Conservation (phyloP, 2,888 invertebrate genomes). For the Lissocephala sabroskyi region DNA sequence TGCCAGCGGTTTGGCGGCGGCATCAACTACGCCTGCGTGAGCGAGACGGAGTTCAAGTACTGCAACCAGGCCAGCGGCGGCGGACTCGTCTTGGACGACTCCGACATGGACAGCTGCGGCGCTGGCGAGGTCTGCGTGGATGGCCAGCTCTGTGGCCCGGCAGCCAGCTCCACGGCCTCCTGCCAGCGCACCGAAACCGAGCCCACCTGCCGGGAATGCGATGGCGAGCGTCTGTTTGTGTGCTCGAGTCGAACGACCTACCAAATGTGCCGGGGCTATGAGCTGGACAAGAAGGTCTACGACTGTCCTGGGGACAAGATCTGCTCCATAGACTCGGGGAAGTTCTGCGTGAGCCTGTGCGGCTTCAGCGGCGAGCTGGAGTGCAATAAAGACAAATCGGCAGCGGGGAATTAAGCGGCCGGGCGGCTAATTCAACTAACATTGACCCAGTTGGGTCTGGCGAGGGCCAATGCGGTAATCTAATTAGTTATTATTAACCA, state of each 20-base stretch:
- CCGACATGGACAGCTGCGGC: slow-evolving; percentile 13
- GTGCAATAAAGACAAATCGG: slow-evolving; percentile 15
- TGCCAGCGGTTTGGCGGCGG: background rate
- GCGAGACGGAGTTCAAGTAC: background rate
- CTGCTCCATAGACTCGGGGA: slow-evolving; percentile 12
- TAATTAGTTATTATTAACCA: background rate
- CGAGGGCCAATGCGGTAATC: background rate
- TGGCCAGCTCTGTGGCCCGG: background rate
- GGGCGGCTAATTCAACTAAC: background rate
- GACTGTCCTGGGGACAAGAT: slow-evolving; percentile 18
- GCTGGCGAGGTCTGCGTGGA: slow-evolving; percentile 17
- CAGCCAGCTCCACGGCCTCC: slow-evolving; percentile 6
- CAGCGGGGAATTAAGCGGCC: too few relatives aligned
- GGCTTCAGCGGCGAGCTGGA: slow-evolving; percentile 10
- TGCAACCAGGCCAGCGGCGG: background rate
- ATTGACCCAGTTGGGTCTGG: background rate
- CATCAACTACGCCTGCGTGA: background rate
- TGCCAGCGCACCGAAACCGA: slow-evolving; percentile 12
- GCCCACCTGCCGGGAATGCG: slow-evolving; percentile 21
- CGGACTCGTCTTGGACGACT: background rate
- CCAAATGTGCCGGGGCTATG: slow-evolving; percentile 20
- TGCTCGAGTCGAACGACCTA: slow-evolving; percentile 31
- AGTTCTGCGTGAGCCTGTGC: slow-evolving; percentile 22
- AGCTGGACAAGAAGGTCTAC: background rate
- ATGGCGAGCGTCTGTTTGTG: slow-evolving; percentile 22